Evolutionary conservation across 2,797 vertebrate genomes (phyloP).

Genomic region (Alca torda): DNA sequence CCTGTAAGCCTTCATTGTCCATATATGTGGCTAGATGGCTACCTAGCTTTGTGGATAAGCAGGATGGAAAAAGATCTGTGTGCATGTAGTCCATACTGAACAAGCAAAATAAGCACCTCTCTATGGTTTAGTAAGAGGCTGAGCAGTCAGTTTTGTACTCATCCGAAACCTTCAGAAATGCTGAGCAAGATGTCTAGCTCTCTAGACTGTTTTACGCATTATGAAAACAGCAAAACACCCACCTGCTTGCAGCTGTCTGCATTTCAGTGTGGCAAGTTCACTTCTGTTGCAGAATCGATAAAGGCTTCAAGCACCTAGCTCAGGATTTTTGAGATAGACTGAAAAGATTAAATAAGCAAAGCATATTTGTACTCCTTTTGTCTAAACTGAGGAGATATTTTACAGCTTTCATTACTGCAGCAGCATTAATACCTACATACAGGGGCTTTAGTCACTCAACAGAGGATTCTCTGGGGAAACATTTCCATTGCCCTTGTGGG

Average conservation of each 20-base stretch:
- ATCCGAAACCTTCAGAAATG: conserved; percentile 12
- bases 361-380: background rate
- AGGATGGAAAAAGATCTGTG: background rate
- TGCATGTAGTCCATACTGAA: background rate
- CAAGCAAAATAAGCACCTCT: conserved; percentile 21
- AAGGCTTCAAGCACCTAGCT: background rate
- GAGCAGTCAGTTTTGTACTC: background rate
- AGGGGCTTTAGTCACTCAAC: background rate
- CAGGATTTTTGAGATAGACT: background rate
- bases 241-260: background rate
- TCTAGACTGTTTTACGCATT: conserved; percentile 27
- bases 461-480: background rate
- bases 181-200: conserved; percentile 31
- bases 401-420: background rate
- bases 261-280: background rate
- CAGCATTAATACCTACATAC: background rate
- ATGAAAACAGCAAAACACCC: background rate
- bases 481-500: background rate
- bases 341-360: background rate
- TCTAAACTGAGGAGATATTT: background rate
- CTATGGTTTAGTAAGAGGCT: conserved; percentile 5
- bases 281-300: background rate
- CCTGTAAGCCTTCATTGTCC: background rate
- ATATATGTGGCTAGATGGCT: background rate
- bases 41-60: background rate